Evolutionary conservation across 1,140 invertebrate genomes (phyloP), one percentile per base, ranked within the genome.

Genomic region (Macrosteles quadrilineatus): DNA sequence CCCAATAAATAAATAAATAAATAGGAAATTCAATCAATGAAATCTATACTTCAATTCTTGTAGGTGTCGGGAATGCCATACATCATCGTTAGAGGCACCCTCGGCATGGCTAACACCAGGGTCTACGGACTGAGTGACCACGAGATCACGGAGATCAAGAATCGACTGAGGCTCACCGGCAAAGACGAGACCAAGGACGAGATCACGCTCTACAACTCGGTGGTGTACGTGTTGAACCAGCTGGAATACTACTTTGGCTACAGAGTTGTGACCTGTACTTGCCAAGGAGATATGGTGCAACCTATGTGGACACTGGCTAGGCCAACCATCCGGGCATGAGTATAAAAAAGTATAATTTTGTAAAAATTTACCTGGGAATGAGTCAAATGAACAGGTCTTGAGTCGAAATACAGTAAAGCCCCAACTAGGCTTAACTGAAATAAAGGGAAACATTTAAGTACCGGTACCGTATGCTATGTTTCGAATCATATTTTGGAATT

Each of bases 211-310:
- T 75, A 76, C 59, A 76, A 76, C 69, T 75, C 75, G 19, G 70
- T 71, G 11, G 67, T 75, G 31, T 75, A 73, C 69, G 70, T 73
- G 1, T 69, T 76, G 55, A 76, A 76, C 72, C 75, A 76, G 68
- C 43, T 76, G 66, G 75, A 76, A 53, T 76, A 74, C 47, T 66
- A 71, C 55, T 70, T 75, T 14, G 74, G 74, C 0, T 76, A 76
- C 65, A 67, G 68, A 59, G 75, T 76, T 0, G 45, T 76, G 23
- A 62, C 63, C n/a, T 72, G 73, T 71, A 65, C 74, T 23, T 69
- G 63, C 45, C 72, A 71, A 63, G 72, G 75, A 2, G 69, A 74
- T 23, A 65, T 62, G 19, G 67, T 30, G 1, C 73, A 75, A 21
- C 70, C 73, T 0, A 72, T 74, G 43, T 75, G 73, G 72, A 76